Evolutionary conservation across 2,888 invertebrate species (phyloP).

Genomic region (Mythimna ferrago): DNA sequence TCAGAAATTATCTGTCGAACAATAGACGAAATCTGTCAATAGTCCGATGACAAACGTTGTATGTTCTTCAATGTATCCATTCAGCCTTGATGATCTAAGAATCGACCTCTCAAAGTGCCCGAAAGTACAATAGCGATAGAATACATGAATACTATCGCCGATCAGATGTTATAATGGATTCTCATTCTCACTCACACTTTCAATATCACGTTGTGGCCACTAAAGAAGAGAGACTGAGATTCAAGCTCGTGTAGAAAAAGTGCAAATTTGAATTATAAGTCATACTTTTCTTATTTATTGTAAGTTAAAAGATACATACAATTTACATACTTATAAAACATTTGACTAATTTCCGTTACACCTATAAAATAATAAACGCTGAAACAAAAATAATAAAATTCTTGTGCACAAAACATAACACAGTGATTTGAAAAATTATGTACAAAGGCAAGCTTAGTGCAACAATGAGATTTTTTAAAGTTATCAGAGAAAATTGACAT

Average conservation of each 20-base stretch:
- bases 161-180: constrained; percentile 70
- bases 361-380: no score
- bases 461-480: not conserved
- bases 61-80: constrained; percentile 71
- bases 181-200: constrained; percentile 69
- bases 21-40: constrained; percentile 66
- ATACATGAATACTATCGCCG: constrained; percentile 81
- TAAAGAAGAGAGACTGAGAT: constrained; percentile 12
- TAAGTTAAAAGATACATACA: no score
- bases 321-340: no score
- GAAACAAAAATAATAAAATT: no score
- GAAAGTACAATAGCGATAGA: constrained; percentile 79
- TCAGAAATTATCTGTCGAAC: constrained; percentile 52
- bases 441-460: no score
- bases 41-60: constrained; percentile 71
- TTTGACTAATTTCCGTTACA: no score
- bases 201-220: constrained; percentile 66
- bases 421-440: no score
- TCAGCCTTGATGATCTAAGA: constrained; percentile 65
- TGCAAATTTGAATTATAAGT: no score
- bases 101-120: constrained; percentile 73
- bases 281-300: no score
- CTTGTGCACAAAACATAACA: no score
- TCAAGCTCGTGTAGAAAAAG: no score
- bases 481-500: not conserved